Evolutionary conservation across 2,113 vertebrate species (phyloP), one percentile per base, ranked within the genome.

Genomic region (Dolichotis patagonum): DNA sequence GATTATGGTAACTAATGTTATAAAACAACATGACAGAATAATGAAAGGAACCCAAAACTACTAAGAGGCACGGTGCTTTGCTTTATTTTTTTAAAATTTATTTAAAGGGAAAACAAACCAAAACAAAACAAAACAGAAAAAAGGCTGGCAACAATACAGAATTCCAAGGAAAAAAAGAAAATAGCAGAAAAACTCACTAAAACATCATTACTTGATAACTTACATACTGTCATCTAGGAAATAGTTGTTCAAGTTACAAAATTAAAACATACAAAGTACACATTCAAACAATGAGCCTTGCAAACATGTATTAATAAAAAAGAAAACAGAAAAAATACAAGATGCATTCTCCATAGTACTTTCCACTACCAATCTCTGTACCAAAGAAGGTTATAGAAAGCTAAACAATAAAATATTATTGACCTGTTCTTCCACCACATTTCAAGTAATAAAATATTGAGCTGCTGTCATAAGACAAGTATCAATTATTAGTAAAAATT

Each of bases 391-490:
- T 13, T 90, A 26, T 28, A 65, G 32, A 19, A 67, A 32, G 26
- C 62, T 32, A 87, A 94, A 69, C 30, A 17, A 58, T 3, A 93
- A 86, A 73, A 62, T 49, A n/a, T 81, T 95, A 95, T 30, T 90
- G n/a, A 92, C 63, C 16, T 97, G 30, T 84, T 85, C 32, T 88
- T 88, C 52, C 30, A 81, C 38, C 4, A 4, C 26, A 9, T 65
- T 95, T 92, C 35, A 91, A 38, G 60, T 82, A 96, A 85, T 77
- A n/a, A 96, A 90, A 90, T 75, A 90, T 71, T 54, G 28, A 92
- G 63, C 60, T 58, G 35, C 24, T 96, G 78, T 60, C 19, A n/a
- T 89, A 46, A 86, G 52, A 60, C 69, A 93, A 93, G 35, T 78
- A 96, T 60, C 62, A 26, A 38, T 63, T 65, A 65, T 88, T 83